Percentiles rank a stretch among this genome's conserved stretches.
phyloP scores from a whole-genome alignment of 2,113 vertebrate genomes.

The Coreoperca whiteheadi region DNA sequence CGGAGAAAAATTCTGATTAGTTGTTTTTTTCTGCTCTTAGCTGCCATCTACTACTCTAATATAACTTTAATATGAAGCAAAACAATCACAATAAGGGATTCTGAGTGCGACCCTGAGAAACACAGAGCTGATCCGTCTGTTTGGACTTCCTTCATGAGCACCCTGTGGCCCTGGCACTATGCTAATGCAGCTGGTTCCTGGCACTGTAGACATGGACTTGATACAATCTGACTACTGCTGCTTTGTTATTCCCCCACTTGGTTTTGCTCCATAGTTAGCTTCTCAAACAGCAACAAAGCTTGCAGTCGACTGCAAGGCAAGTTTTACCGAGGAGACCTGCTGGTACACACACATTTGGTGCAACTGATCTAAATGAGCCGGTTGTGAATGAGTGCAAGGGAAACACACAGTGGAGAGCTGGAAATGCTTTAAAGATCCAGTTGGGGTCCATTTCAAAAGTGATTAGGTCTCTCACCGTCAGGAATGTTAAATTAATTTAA shows the following conservation, averaged over 20 bases:
- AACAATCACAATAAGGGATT: constrained; percentile 53
- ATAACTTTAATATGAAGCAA: constrained; percentile 45
- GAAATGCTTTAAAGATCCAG: constrained; percentile 46
- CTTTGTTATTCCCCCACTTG: constrained; percentile 72
- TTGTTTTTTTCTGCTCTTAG: constrained; percentile 33
- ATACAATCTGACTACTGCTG: constrained; percentile 76
- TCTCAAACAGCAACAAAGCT: constrained; percentile 73
- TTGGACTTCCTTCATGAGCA: constrained; percentile 70
- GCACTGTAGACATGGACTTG: constrained; percentile 68
- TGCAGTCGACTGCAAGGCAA: constrained; percentile 59
- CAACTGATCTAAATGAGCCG: constrained; percentile 66
- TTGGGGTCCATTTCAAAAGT: constrained; percentile 14
- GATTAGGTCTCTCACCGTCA: constrained; percentile 20
- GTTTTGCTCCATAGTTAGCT: constrained; percentile 70
- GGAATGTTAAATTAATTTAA: constrained; percentile 28
- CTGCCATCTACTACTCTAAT: constrained; percentile 15
- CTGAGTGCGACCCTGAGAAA: constrained; percentile 63
- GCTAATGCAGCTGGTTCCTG: constrained; percentile 78
- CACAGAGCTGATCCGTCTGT: constrained; percentile 53
- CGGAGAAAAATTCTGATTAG: constrained; percentile 47
- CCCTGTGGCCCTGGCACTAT: constrained; percentile 69
- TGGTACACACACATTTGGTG: constrained; percentile 59
- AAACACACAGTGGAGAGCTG: constrained; percentile 55
- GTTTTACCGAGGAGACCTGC: constrained; percentile 63
- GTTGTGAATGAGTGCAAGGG: constrained; percentile 50